These are phyloP conservation scores for Limanda limanda DNA, from an alignment of 2,113 vertebrate genomes.

Conservation along the genomic window DNA sequence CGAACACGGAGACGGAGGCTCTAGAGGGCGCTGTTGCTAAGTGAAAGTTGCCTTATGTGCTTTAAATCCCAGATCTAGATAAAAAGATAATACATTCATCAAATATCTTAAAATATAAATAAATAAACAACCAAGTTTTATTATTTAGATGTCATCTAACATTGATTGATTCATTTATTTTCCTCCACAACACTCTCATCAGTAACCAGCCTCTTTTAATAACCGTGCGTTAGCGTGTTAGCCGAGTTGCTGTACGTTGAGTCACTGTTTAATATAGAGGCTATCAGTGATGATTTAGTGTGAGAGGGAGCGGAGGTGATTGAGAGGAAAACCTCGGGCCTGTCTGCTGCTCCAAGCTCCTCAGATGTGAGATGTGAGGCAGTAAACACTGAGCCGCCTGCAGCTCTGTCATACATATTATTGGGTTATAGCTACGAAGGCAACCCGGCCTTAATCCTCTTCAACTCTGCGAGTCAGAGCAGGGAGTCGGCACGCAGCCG, in stretches of 20 bases:
- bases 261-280: background rate
- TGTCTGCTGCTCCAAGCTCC: constrained; percentile 46
- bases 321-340: constrained; percentile 47
- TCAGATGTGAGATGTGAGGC: constrained; percentile 61
- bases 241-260: too few species aligned
- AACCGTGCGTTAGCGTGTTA: background rate
- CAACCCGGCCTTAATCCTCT: constrained; percentile 69
- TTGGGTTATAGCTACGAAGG: constrained; percentile 61
- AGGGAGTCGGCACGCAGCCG: constrained; percentile 39
- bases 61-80: too few species aligned
- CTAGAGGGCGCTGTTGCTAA: too few species aligned
- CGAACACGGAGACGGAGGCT: too few species aligned
- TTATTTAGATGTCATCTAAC: too few species aligned
- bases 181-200: too few species aligned
- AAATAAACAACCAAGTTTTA: too few species aligned
- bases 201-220: background rate
- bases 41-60: too few species aligned
- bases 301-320: constrained; percentile 51
- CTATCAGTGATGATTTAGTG: constrained; percentile 51
- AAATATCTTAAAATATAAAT: too few species aligned
- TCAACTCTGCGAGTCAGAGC: constrained; percentile 64
- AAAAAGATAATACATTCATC: too few species aligned
- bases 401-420: constrained; percentile 72
- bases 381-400: constrained; percentile 71
- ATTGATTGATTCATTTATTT: too few species aligned